Conservation (phyloP, 2,888 invertebrate species). For the Actias luna region DNA sequence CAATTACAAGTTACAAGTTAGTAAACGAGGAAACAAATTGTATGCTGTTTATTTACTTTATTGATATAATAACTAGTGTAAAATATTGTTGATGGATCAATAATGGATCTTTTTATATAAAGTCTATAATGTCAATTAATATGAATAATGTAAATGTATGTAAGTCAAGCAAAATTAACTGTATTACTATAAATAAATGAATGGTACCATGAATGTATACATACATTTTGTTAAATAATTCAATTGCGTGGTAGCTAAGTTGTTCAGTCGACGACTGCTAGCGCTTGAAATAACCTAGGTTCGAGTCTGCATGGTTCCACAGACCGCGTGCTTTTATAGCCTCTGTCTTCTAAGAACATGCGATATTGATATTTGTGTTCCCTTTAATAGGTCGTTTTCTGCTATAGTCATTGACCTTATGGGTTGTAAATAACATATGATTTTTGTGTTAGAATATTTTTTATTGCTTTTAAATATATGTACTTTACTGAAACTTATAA, state of each 20-base stretch:
- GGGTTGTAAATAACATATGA: slow-evolving; percentile 26
- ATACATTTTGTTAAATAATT: not conserved
- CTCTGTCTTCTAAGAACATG: slow-evolving; percentile 39
- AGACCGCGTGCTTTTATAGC: slow-evolving; percentile 31
- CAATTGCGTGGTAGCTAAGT: slow-evolving; percentile 2
- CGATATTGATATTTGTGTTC: slow-evolving; percentile 26
- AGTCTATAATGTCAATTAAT: too few relatives aligned
- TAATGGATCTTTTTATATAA: too few relatives aligned
- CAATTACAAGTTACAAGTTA: not conserved
- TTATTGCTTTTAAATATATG: not conserved
- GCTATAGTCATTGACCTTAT: slow-evolving; percentile 25
- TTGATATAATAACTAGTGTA: too few relatives aligned
- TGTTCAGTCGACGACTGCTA: not conserved
- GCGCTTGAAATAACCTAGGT: slow-evolving; percentile 23
- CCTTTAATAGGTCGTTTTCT: slow-evolving; percentile 23
- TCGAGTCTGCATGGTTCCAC: slow-evolving; percentile 38
- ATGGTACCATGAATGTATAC: not conserved
- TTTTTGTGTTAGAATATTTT: slow-evolving; percentile 12
- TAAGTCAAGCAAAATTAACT: too few relatives aligned
- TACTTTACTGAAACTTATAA: not conserved
- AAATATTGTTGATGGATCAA: too few relatives aligned
- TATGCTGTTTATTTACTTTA: not conserved
- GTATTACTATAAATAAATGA: too few relatives aligned
- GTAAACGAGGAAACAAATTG: not conserved
- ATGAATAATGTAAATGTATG: too few relatives aligned